Percentiles rank a stretch among this genome's conserved stretches.
phyloP scores from a whole-genome alignment of 2,113 vertebrate species.

The Penelope pileata region DNA sequence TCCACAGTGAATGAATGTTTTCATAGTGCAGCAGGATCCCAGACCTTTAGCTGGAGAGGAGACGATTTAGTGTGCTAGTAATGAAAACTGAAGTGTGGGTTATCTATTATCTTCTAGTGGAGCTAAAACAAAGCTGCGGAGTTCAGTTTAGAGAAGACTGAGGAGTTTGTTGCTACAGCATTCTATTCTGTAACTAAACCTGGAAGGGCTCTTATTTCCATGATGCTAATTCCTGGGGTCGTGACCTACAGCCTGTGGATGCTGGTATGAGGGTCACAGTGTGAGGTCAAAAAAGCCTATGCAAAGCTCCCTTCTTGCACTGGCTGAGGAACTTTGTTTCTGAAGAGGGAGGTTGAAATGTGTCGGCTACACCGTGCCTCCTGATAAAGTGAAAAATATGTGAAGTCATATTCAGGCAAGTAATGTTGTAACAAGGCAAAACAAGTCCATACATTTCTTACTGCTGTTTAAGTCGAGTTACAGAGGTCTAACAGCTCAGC shows the following conservation, averaged over 20 bases:
- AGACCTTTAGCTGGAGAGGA: background rate
- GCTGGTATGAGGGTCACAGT: slow-evolving; percentile 73
- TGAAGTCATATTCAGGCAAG: slow-evolving; percentile 23
- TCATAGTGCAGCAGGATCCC: background rate
- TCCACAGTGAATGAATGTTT: background rate
- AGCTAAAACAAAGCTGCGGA: slow-evolving; percentile 37
- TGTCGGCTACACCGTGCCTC: slow-evolving; percentile 2
- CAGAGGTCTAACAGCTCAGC: background rate
- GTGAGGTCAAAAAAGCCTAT: slow-evolving; percentile 69
- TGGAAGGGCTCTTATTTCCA: slow-evolving; percentile 65
- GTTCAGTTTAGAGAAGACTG: slow-evolving; percentile 27
- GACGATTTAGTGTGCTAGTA: slow-evolving; percentile 33
- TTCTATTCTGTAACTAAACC: slow-evolving; percentile 69
- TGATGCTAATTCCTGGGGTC: slow-evolving; percentile 76
- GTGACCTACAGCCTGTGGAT: slow-evolving; percentile 72
- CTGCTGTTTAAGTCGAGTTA: background rate
- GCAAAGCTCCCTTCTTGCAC: slow-evolving; percentile 24
- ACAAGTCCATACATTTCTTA: slow-evolving; percentile 12
- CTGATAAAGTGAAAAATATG: slow-evolving; percentile 56
- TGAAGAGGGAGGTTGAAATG: slow-evolving; percentile 19
- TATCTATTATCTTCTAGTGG: slow-evolving; percentile 49
- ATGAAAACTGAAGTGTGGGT: slow-evolving; percentile 33
- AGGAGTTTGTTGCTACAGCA: slow-evolving; percentile 40
- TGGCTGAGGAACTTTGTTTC: slow-evolving; percentile 30
- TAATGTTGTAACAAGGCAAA: slow-evolving; percentile 45